Base-by-base conservation (phyloP, 1,140 invertebrate genomes). In the Eubasilissa regina region DNA sequence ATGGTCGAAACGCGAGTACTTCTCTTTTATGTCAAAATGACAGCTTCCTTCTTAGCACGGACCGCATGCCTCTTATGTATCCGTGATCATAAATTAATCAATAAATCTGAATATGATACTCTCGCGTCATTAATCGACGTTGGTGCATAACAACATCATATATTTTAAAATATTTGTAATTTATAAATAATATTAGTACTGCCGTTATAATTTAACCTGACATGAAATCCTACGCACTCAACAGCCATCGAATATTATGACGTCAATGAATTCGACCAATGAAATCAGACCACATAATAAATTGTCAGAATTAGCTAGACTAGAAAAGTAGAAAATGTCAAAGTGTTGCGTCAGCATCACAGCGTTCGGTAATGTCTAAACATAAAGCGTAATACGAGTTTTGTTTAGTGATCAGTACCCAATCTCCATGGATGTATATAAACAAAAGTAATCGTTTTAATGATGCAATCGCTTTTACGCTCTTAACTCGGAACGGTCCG, bases 261-360 rank as follows among this genome's bases (percentile, higher is more conserved):
- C 77, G 68, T 62, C 53, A 73, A 11, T 0, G 79, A 70, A 25
- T 45, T 80, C 58, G 10, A 81, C 88, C 87, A 89, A 88, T 88
- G 78, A 79, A 35, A 83, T 76, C 75, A 44, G 75, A 83, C 86
- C 88, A 89, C 88, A 87, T 88, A 87, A 85, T 80, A 72, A 75
- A 60, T 58, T 73, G 79, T 84, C 86, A 87, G 75, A 86, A 84
- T 81, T 83, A 80, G 80, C 75, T 76, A 80, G 25, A 35, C n/a
- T n/a, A n/a, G n/a, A 35, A 6, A 6, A 35, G 25, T 35, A 35
- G 79, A 84, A 84, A 83, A 76, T 86, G 80, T 84, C 86, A 83
- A 44, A 70, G 73, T 84, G 87, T 89, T 87, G 85, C 86, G 79
- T 85, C 87, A 87, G 87, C 83, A 83, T n/a, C n/a, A n/a, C n/a